These are phyloP conservation scores for Nylanderia fulva DNA, from an alignment of 1,140 invertebrate genomes.

Conservation along the genomic window DNA sequence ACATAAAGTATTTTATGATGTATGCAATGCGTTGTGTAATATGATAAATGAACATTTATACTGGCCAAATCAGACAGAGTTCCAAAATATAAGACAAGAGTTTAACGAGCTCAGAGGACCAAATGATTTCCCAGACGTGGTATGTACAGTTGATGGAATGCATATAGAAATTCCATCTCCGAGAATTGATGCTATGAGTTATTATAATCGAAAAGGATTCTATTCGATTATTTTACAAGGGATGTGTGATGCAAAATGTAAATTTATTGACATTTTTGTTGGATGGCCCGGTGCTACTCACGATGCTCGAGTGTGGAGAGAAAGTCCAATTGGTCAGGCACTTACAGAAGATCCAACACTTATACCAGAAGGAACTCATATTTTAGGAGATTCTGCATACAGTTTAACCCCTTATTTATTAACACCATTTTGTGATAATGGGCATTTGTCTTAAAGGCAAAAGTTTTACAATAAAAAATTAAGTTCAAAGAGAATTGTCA, in stretches of 20 bases:
- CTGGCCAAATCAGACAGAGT: neutral
- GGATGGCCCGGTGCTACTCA: constrained; percentile 17
- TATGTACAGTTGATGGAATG: constrained; percentile 9
- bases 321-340: constrained; percentile 13
- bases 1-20: neutral
- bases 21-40: neutral
- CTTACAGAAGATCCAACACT: constrained; percentile 8
- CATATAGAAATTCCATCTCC: constrained; percentile 23
- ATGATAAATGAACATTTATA: neutral
- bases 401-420: neutral
- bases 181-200: neutral
- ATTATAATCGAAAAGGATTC: constrained; percentile 13
- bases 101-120: neutral
- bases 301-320: constrained; percentile 8
- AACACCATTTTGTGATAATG: constrained; percentile 25
- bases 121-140: constrained; percentile 10
- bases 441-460: neutral
- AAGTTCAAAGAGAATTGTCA: constrained; percentile 29
- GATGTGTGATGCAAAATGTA: constrained; percentile 15
- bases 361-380: constrained; percentile 22
- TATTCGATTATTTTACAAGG: neutral
- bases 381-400: constrained; percentile 15
- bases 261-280: constrained; percentile 20
- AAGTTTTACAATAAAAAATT: constrained; percentile 3
- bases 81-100: neutral